phyloP scores from a whole-genome alignment of 2,888 invertebrate species.

The Syrista parreyssii region DNA sequence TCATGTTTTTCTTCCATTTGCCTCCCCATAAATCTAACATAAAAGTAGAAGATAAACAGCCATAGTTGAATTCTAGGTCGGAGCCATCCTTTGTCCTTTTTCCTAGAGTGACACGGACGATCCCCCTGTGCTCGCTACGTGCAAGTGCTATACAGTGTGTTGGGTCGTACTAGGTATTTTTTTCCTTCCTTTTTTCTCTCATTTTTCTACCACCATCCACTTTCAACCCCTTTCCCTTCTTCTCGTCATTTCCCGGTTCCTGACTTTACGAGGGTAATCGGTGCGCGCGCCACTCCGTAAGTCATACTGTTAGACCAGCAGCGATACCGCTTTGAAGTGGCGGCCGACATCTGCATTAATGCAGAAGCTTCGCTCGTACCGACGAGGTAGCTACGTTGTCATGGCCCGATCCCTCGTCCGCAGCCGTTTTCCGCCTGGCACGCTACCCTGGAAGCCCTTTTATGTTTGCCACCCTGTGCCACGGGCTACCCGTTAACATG shows the following conservation, averaged over 20 bases:
- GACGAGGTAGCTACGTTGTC: neutral
- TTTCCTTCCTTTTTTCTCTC: conserved; percentile 16
- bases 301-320: neutral
- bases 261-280: conserved; percentile 13
- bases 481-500: conserved; percentile 44
- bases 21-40: conserved; percentile 60
- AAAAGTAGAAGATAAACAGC: conserved; percentile 48
- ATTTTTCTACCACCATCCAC: conserved; percentile 18
- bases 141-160: neutral
- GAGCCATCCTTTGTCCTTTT: neutral
- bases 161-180: conserved; percentile 8
- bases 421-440: conserved; percentile 36
- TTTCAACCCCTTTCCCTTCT: conserved; percentile 8
- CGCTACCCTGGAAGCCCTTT: conserved; percentile 28
- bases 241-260: conserved; percentile 26
- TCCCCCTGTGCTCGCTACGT: neutral
- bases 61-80: conserved; percentile 8
- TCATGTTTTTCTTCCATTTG: conserved; percentile 61
- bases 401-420: conserved; percentile 30
- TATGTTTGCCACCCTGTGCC: conserved; percentile 32
- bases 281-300: neutral
- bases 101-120: neutral
- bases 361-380: conserved; percentile 13
- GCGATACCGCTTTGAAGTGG: conserved; percentile 49
- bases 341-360: conserved; percentile 52